These are phyloP conservation scores for Dioctria linearis DNA, from an alignment of 2,888 invertebrate genomes.

Conservation along the genomic window DNA sequence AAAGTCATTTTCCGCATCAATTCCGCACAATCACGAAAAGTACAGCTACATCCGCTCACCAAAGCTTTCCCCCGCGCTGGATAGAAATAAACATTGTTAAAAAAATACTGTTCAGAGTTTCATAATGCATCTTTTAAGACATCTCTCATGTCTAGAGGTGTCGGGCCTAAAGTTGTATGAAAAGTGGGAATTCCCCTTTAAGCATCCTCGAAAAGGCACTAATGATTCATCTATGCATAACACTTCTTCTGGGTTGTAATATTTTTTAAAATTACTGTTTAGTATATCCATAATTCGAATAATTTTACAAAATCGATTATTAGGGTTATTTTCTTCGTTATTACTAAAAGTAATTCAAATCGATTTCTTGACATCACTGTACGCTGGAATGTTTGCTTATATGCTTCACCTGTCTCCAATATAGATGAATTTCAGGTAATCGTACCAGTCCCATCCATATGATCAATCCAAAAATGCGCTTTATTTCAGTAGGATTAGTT, in stretches of 20 bases:
- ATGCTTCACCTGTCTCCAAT: conserved; percentile 18
- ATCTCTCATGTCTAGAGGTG: no score
- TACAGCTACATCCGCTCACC: no score
- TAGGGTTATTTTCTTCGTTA: conserved; percentile 31
- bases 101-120: no score
- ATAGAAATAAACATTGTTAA: no score
- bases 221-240: conserved; percentile 35
- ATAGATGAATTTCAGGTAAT: conserved; percentile 35
- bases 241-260: conserved; percentile 38
- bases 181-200: no score
- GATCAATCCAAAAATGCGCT: conserved; percentile 43
- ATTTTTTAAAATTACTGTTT: conserved; percentile 44
- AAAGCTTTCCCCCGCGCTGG: no score
- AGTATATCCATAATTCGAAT: conserved; percentile 16
- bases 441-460: conserved; percentile 39
- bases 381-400: conserved; percentile 22
- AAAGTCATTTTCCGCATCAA: no score
- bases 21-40: no score
- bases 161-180: no score
- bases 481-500: conserved; percentile 50
- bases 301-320: conserved; percentile 39
- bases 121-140: no score
- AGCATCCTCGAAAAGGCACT: conserved; percentile 43
- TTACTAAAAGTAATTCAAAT: conserved; percentile 37
- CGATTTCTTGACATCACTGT: conserved; percentile 18